Evolutionary conservation across 2,113 vertebrate species (phyloP).

Genomic region (Craseonycteris thonglongyai): DNA sequence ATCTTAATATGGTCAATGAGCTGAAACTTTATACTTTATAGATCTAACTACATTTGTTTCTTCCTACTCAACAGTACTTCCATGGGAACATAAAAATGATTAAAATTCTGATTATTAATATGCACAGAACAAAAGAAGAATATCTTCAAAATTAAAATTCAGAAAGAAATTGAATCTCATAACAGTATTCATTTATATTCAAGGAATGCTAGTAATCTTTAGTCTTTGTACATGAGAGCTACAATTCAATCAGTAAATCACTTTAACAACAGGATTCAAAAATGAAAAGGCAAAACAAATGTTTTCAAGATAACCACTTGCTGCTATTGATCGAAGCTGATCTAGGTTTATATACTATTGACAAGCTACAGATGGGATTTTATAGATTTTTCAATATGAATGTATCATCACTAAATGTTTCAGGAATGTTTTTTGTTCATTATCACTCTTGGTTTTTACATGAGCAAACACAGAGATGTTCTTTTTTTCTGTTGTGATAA

Average conservation of each 20-base stretch:
- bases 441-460: background rate
- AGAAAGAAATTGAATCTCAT: slow-evolving; percentile 64
- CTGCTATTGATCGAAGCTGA: slow-evolving; percentile 48
- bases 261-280: slow-evolving; percentile 62
- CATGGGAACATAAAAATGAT: slow-evolving; percentile 32
- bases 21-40: background rate
- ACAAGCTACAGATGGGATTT: slow-evolving; percentile 29
- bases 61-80: background rate
- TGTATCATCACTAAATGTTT: background rate
- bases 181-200: slow-evolving; percentile 70
- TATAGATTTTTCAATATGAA: slow-evolving; percentile 15
- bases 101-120: slow-evolving; percentile 62
- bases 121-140: slow-evolving; percentile 53
- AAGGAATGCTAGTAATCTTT: slow-evolving; percentile 63
- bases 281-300: slow-evolving; percentile 45
- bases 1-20: background rate
- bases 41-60: slow-evolving; percentile 18
- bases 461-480: background rate
- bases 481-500: background rate
- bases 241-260: slow-evolving; percentile 70
- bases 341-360: slow-evolving; percentile 13
- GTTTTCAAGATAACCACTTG: slow-evolving; percentile 41
- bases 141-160: slow-evolving; percentile 74
- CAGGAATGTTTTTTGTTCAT: background rate
- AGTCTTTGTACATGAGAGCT: slow-evolving; percentile 40